phyloP scores from a whole-genome alignment of 2,888 invertebrate species.

The Trissoscelio sp. region DNA sequence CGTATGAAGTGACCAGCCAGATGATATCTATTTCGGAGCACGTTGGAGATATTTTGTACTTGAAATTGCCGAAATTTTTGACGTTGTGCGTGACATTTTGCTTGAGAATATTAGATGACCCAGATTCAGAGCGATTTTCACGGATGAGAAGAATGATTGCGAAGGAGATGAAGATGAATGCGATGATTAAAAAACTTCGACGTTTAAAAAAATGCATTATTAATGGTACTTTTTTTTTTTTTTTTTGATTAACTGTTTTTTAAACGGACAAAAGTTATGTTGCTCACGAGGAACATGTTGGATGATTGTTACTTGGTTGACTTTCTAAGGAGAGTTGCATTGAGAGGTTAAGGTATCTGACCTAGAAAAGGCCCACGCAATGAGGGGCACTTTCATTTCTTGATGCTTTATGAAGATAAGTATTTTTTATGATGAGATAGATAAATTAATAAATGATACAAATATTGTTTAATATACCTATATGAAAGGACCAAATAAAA shows the following conservation, averaged over 20 bases:
- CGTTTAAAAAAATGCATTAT: constrained; percentile 41
- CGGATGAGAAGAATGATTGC: neutral
- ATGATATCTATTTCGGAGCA: constrained; percentile 72
- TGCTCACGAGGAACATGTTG: constrained; percentile 19
- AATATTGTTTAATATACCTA: too few relatives aligned
- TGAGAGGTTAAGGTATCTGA: constrained; percentile 55
- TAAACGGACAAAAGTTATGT: neutral
- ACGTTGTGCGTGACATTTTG: constrained; percentile 24
- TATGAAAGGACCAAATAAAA: too few relatives aligned
- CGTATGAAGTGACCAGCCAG: constrained; percentile 90
- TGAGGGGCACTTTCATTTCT: constrained; percentile 44
- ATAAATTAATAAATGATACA: too few relatives aligned
- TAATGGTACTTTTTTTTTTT: neutral
- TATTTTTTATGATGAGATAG: too few relatives aligned
- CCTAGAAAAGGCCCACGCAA: constrained; percentile 41
- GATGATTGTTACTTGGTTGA: constrained; percentile 1
- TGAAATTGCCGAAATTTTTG: constrained; percentile 61
- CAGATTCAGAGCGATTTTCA: neutral
- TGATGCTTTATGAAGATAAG: neutral
- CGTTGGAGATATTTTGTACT: constrained; percentile 67
- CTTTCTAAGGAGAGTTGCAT: constrained; percentile 41
- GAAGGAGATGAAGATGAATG: neutral
- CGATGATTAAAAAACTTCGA: neutral
- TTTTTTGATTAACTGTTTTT: neutral
- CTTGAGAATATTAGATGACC: neutral